Evolutionary conservation across 2,888 invertebrate species (phyloP).

Genomic region (Chesias legatella): DNA sequence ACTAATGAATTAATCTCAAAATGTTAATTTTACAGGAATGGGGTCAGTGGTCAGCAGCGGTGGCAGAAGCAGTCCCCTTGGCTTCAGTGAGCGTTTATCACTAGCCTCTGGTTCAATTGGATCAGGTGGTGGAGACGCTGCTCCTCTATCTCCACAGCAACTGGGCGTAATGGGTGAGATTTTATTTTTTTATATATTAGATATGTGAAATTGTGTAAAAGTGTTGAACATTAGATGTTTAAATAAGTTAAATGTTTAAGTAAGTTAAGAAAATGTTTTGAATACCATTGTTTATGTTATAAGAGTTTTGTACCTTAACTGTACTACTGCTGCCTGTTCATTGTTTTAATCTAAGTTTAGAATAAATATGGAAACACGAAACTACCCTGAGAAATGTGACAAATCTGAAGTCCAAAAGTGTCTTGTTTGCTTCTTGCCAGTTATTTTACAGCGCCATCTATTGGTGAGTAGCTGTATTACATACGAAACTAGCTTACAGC

Average conservation of each 20-base stretch:
- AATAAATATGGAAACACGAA: too few relatives aligned
- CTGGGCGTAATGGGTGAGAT: constrained; percentile 93
- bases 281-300: constrained; percentile 21
- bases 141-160: constrained; percentile 90
- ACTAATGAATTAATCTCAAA: too few relatives aligned
- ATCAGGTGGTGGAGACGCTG: constrained; percentile 78
- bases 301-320: background rate
- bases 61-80: constrained; percentile 81
- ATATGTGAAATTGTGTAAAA: too few relatives aligned
- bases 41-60: constrained; percentile 85
- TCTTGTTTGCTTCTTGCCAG: too few relatives aligned
- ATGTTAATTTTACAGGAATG: constrained; percentile 71
- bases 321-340: background rate
- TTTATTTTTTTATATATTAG: background rate
- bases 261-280: constrained; percentile 12
- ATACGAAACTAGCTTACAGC: background rate
- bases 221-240: too few relatives aligned
- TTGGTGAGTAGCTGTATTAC: constrained; percentile 43
- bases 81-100: constrained; percentile 84
- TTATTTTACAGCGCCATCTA: constrained; percentile 44
- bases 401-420: too few relatives aligned
- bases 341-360: too few relatives aligned
- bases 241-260: background rate
- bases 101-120: constrained; percentile 85
- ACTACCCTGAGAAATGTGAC: too few relatives aligned